Conservation (phyloP, 1,140 invertebrate species). For the Sitobion miscanthi region DNA sequence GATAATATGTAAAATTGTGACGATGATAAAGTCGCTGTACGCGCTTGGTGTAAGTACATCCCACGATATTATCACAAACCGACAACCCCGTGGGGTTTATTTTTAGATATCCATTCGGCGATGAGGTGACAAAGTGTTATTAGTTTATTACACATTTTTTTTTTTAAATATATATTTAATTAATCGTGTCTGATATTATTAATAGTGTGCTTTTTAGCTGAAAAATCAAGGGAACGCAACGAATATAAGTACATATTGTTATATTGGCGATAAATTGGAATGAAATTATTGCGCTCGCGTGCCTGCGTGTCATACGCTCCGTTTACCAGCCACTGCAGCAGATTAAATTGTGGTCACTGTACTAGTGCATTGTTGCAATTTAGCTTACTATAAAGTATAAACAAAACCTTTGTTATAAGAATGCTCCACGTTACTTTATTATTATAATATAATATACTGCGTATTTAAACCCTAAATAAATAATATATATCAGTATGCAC, state of each 20-base stretch:
- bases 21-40: too few species aligned
- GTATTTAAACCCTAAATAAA: neutral
- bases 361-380: neutral
- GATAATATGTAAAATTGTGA: too few species aligned
- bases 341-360: neutral
- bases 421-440: neutral
- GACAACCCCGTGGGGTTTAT: neutral
- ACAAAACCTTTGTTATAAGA: neutral
- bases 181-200: too few species aligned
- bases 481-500: neutral
- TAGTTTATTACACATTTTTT: neutral
- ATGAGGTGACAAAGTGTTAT: neutral
- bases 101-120: neutral
- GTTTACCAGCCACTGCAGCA: neutral
- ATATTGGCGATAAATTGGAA: neutral
- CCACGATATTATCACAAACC: too few species aligned
- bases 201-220: neutral
- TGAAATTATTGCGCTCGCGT: neutral
- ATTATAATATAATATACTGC: neutral
- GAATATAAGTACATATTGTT: neutral
- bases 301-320: neutral
- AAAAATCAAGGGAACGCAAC: neutral
- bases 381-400: neutral
- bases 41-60: too few species aligned
- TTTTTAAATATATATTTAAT: neutral